Conservation (phyloP, 2,888 invertebrate species). For the Calliopum simillimum region DNA sequence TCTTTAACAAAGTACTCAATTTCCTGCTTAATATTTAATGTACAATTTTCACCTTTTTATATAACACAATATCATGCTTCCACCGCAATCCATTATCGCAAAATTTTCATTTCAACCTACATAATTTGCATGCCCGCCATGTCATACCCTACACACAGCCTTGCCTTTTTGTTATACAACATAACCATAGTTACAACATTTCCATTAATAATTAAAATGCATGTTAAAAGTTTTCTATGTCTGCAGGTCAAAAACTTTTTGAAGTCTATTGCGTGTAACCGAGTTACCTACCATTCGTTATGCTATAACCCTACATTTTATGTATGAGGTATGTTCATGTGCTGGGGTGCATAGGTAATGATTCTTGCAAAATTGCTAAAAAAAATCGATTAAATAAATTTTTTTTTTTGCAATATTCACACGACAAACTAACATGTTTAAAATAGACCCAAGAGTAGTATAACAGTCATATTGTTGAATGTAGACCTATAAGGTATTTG, state of each 20-base stretch:
- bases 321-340: too few relatives aligned
- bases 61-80: too few relatives aligned
- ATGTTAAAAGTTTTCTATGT: constrained; percentile 22
- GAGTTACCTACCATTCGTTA: neutral
- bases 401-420: neutral
- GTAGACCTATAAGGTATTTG: neutral
- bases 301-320: too few relatives aligned
- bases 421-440: neutral
- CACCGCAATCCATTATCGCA: too few relatives aligned
- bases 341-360: neutral
- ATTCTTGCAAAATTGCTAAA: neutral
- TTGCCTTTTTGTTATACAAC: too few relatives aligned
- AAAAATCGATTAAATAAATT: neutral
- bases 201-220: constrained; percentile 30
- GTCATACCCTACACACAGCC: too few relatives aligned
- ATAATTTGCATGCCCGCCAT: too few relatives aligned
- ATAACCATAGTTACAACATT: neutral
- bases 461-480: neutral
- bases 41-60: too few relatives aligned
- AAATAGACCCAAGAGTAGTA: too few relatives aligned
- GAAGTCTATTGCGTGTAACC: constrained; percentile 15
- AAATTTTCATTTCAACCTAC: too few relatives aligned
- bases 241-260: constrained; percentile 32
- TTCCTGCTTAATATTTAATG: too few relatives aligned
- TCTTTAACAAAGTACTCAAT: too few relatives aligned